phyloP scores from a whole-genome alignment of 1,140 invertebrate species.

The Cotesia vestalis region DNA sequence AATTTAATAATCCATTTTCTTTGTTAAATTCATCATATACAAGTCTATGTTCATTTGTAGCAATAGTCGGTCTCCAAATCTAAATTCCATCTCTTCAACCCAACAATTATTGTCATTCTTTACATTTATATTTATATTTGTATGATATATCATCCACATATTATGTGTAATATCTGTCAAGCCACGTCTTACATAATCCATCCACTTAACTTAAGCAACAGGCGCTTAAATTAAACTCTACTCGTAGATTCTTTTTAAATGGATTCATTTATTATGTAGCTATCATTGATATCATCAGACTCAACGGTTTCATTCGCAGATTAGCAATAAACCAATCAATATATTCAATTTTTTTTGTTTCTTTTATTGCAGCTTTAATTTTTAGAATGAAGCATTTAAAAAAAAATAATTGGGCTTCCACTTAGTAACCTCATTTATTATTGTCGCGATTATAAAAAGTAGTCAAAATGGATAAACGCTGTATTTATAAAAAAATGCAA shows the following conservation, averaged over 20 bases:
- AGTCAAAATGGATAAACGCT: too few relatives aligned
- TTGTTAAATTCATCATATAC: too few relatives aligned
- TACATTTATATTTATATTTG: neutral
- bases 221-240: neutral
- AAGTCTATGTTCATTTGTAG: too few relatives aligned
- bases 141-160: neutral
- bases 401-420: too few relatives aligned
- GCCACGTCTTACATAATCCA: conserved; percentile 14
- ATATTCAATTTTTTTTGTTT: neutral
- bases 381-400: too few relatives aligned
- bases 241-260: conserved; percentile 36
- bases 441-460: too few relatives aligned
- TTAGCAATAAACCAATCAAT: conserved; percentile 1
- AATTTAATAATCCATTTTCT: too few relatives aligned
- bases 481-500: too few relatives aligned
- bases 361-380: too few relatives aligned
- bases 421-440: too few relatives aligned
- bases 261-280: conserved; percentile 41
- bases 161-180: neutral
- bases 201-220: neutral
- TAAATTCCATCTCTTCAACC: neutral
- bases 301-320: neutral
- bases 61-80: neutral
- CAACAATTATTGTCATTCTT: too few relatives aligned
- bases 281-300: conserved; percentile 49